phyloP scores from a whole-genome alignment of 2,888 invertebrate genomes.

The Chesias legatella region DNA sequence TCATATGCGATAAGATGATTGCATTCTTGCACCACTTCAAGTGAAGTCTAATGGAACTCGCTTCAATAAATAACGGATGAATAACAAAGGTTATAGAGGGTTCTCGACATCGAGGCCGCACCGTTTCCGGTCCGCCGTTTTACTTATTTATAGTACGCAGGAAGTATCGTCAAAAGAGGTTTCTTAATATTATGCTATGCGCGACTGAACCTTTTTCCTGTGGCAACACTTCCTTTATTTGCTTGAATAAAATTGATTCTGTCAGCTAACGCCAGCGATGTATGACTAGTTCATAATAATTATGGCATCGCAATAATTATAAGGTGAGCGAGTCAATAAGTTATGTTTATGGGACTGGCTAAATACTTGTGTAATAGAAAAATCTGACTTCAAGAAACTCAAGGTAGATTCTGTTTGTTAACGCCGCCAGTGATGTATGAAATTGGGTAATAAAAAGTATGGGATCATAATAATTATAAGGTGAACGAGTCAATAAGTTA shows the following conservation, averaged over 20 bases:
- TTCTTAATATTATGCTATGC: conserved; percentile 63
- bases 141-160: conserved; percentile 62
- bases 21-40: not conserved
- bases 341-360: too few relatives aligned
- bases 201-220: conserved; percentile 54
- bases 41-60: not conserved
- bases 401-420: too few relatives aligned
- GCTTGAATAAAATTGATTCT: conserved; percentile 33
- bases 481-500: too few relatives aligned
- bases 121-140: conserved; percentile 58
- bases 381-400: too few relatives aligned
- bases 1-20: conserved; percentile 1
- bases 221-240: conserved; percentile 56
- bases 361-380: too few relatives aligned
- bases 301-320: conserved; percentile 9
- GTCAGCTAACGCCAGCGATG: conserved; percentile 20
- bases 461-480: conserved; percentile 7
- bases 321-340: too few relatives aligned
- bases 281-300: conserved; percentile 14
- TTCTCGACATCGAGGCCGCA: conserved; percentile 49
- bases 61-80: conserved; percentile 11
- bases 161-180: conserved; percentile 56
- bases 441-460: conserved; percentile 15
- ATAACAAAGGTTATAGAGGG: conserved; percentile 25
- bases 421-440: conserved; percentile 16